phyloP scores from a whole-genome alignment of 53 echinoderm and acorn worm species.

The Holothuria scabra region DNA sequence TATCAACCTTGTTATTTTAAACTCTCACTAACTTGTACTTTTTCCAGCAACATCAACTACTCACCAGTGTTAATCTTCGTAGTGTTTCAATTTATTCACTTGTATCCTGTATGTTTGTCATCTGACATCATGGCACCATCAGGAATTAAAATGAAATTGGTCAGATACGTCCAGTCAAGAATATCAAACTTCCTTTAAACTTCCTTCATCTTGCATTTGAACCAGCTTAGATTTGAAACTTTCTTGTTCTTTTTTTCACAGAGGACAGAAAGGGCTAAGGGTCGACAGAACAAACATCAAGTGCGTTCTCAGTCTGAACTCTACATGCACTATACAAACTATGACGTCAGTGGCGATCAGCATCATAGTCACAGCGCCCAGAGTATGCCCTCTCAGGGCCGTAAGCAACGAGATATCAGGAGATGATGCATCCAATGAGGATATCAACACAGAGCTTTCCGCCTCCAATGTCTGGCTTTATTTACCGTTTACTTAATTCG shows the following conservation, averaged over 20 bases:
- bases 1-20: no score
- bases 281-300: conserved; percentile 27
- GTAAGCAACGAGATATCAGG: conserved; percentile 38
- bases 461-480: conserved; percentile 36
- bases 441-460: conserved; percentile 1
- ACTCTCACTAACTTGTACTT: no score
- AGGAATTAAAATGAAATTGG: no score
- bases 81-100: no score
- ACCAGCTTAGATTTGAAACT: no score
- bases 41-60: no score
- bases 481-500: conserved; percentile 46
- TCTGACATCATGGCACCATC: no score
- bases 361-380: conserved; percentile 29
- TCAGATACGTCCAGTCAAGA: no score
- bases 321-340: conserved; percentile 34
- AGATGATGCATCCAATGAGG: conserved; percentile 2
- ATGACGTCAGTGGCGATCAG: not conserved
- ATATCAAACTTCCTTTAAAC: no score
- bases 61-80: no score
- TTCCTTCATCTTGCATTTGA: no score
- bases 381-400: conserved; percentile 36
- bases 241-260: not conserved
- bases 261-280: conserved; percentile 19
- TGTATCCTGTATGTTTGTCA: no score
- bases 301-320: conserved; percentile 38